phyloP scores from a whole-genome alignment of 2,888 invertebrate species.

The Stenichneumon culpator region DNA sequence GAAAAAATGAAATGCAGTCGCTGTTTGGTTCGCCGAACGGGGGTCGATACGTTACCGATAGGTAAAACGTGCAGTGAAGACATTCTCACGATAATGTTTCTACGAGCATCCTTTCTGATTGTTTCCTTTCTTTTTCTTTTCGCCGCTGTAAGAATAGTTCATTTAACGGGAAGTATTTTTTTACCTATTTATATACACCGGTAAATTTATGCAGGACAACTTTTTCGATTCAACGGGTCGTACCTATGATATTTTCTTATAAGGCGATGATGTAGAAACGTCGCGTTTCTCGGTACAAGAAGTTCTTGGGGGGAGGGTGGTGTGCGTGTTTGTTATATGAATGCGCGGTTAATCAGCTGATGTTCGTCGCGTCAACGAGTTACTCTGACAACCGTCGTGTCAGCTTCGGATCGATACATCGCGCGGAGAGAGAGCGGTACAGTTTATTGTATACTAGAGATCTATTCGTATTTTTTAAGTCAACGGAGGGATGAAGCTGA shows the following conservation, averaged over 20 bases:
- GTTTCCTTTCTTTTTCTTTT: constrained; percentile 28
- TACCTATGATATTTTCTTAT: constrained; percentile 54
- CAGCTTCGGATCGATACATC: neutral
- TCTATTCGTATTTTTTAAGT: constrained; percentile 38
- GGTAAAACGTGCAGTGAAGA: constrained; percentile 37
- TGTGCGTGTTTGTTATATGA: constrained; percentile 13
- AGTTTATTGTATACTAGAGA: constrained; percentile 23
- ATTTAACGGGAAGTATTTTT: constrained; percentile 55
- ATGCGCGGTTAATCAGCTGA: neutral
- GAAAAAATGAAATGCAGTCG: constrained; percentile 46
- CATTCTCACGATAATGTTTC: constrained; percentile 26
- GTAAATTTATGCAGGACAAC: constrained; percentile 28
- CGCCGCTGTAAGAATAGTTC: constrained; percentile 50
- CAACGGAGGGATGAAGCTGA: neutral
- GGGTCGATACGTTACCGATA: constrained; percentile 22
- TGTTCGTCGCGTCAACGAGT: constrained; percentile 24
- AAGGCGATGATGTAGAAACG: constrained; percentile 27
- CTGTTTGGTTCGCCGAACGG: constrained; percentile 49
- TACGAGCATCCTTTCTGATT: constrained; percentile 13
- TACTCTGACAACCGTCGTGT: constrained; percentile 22
- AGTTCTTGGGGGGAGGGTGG: constrained; percentile 5
- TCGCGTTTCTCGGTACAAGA: constrained; percentile 34
- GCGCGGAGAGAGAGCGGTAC: neutral
- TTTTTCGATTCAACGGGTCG: constrained; percentile 35
- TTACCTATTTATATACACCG: constrained; percentile 51